These are phyloP conservation scores for Hypena proboscidalis DNA, from an alignment of 2,888 invertebrate genomes.

Conservation along the genomic window DNA sequence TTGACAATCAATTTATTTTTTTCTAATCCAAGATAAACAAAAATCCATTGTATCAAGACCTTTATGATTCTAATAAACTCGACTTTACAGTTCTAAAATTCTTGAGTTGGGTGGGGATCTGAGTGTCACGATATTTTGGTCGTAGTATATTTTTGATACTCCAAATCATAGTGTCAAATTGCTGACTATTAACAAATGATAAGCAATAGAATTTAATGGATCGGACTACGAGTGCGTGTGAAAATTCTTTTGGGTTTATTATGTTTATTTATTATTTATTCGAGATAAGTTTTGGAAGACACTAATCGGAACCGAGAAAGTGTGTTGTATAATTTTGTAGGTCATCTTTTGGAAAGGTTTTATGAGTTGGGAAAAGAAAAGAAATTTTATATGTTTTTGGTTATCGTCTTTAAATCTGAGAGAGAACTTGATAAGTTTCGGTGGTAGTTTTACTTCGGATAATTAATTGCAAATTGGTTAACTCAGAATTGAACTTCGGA, in stretches of 20 bases:
- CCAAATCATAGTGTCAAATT: conserved; percentile 56
- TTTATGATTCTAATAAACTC: background rate
- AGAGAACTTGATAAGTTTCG: too few relatives aligned
- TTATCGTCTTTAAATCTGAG: too few relatives aligned
- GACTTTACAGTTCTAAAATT: background rate
- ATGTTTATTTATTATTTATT: conserved; percentile 4
- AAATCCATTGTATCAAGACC: conserved; percentile 18
- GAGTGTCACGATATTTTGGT: conserved; percentile 19
- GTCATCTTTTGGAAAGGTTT: too few relatives aligned
- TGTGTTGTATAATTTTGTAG: too few relatives aligned
- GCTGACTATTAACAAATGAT: conserved; percentile 58
- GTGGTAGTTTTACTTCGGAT: too few relatives aligned
- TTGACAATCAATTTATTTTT: conserved; percentile 51
- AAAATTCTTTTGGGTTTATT: conserved; percentile 33
- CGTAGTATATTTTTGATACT: conserved; percentile 37
- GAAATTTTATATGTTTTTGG: too few relatives aligned
- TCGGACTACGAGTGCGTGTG: conserved; percentile 40
- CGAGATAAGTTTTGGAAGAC: background rate
- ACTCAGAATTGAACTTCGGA: too few relatives aligned
- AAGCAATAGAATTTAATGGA: conserved; percentile 54
- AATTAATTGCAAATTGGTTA: too few relatives aligned
- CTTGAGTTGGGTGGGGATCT: background rate
- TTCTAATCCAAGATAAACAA: conserved; percentile 49
- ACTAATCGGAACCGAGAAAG: too few relatives aligned
- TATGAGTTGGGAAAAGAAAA: too few relatives aligned